A percentile compares a stretch with the other conserved stretches of the same genome.
Evolutionary conservation across 2,888 invertebrate species (phyloP).

Genomic region (Magallana nippona): DNA sequence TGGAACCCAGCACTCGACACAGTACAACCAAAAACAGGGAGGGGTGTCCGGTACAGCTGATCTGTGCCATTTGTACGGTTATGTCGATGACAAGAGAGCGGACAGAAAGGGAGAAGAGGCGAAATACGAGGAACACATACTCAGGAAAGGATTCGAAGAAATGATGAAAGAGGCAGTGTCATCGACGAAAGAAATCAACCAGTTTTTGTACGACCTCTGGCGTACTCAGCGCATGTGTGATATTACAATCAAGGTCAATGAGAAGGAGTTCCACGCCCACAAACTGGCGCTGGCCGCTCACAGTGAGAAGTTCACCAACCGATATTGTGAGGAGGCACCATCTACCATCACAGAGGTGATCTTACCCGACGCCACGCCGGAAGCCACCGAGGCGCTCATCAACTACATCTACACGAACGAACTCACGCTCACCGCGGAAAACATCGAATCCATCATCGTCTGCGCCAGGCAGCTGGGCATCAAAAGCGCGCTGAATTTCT

Average conservation of each 20-base stretch:
- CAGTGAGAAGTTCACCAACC: slow-evolving; percentile 61
- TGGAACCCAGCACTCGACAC: background rate
- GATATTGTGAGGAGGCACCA: slow-evolving; percentile 51
- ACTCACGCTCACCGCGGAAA: slow-evolving; percentile 58
- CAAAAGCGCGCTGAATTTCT: slow-evolving; percentile 54
- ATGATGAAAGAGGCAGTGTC: background rate
- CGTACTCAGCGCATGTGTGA: slow-evolving; percentile 64
- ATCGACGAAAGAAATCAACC: slow-evolving; percentile 43
- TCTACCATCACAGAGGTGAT: slow-evolving; percentile 55
- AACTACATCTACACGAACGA: slow-evolving; percentile 68
- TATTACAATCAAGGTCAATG: slow-evolving; percentile 55
- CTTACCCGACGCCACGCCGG: slow-evolving; percentile 55
- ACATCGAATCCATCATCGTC: slow-evolving; percentile 62
- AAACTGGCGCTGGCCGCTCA: slow-evolving; percentile 70
- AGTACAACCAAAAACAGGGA: background rate
- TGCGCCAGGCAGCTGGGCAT: slow-evolving; percentile 65
- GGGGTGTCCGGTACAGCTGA: background rate
- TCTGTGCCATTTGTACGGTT: background rate
- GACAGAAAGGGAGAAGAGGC: background rate
- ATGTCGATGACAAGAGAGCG: background rate
- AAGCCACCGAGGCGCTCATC: slow-evolving; percentile 61
- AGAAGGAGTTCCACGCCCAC: slow-evolving; percentile 63
- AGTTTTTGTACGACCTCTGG: slow-evolving; percentile 63
- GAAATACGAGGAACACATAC: background rate
- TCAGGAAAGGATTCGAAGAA: background rate